Evolutionary conservation across 1,140 invertebrate genomes (phyloP), one percentile per base, ranked within the genome.

Genomic region (Saxidomus purpurata): DNA sequence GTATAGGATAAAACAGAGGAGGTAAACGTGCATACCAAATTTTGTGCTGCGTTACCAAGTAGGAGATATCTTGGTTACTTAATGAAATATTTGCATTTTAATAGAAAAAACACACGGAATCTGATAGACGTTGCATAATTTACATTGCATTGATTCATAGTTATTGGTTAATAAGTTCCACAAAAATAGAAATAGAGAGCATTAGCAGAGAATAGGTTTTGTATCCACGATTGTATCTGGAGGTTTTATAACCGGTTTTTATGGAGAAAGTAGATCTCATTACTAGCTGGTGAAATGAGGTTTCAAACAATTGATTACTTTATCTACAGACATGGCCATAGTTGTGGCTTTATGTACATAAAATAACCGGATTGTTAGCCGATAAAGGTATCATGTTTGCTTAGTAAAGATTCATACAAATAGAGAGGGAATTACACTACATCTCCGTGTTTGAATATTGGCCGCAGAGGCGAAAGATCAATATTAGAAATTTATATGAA

Each of bases 401-500:
- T 34, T 55, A 76, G 43, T 40, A 79, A 87, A 55, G 52, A 55
- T 87, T 87, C 74, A 87, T 85, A 85, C 74, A 88, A 88, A 88
- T 81, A 88, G 61, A 34, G 28, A 38, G 28, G 28, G 77, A 80
- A 88, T 81, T 88, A 88, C 8, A 61, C 86, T 31, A 52, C 76
- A 38, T 38, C 40, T 38, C 40, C 25, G 28, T 88, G 86, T 88
- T 88, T 88, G 61, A 67, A 80, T 81, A 88, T 81, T 88, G 38
- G 76, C 76, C 76, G 34, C 13, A 22, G 43, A 61, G 86, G 86
- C 86, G 59, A 88, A 88, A 81, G 86, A 88, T 88, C 86, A 88
- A 88, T 88, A 88, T 88, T 88, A 61, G 77, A 79, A 80, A 71
- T 88, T 88, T 88, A 88, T 88, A 88, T 88, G 86, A 88, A 88